These are phyloP conservation scores for Timema cristinae DNA, from an alignment of 2,888 invertebrate genomes.

Conservation along the genomic window DNA sequence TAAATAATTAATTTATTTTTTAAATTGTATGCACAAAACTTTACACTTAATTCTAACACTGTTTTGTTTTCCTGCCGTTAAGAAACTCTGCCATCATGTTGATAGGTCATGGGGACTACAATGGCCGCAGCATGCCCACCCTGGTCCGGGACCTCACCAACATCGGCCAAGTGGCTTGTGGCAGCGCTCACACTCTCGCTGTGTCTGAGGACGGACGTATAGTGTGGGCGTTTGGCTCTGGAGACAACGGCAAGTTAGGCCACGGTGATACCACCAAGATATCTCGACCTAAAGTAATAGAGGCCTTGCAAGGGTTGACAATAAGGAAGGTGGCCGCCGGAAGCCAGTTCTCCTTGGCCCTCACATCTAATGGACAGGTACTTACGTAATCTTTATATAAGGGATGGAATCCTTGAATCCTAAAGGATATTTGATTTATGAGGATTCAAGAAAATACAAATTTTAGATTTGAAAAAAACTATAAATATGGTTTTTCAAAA, in stretches of 20 bases:
- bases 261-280: slow-evolving; percentile 49
- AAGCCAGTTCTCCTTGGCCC: slow-evolving; percentile 52
- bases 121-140: slow-evolving; percentile 54
- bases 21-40: too few species aligned
- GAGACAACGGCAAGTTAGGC: slow-evolving; percentile 54
- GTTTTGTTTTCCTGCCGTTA: too few species aligned
- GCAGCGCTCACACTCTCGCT: slow-evolving; percentile 53
- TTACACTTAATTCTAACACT: neutral
- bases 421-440: too few species aligned
- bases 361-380: slow-evolving; percentile 50
- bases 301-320: slow-evolving; percentile 53
- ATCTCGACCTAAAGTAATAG: slow-evolving; percentile 56
- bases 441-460: neutral
- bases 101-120: slow-evolving; percentile 58
- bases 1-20: too few species aligned
- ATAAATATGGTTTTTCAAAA: neutral
- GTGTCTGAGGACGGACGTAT: slow-evolving; percentile 52
- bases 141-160: slow-evolving; percentile 53
- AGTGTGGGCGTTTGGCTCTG: slow-evolving; percentile 56
- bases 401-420: too few species aligned
- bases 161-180: slow-evolving; percentile 56
- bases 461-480: too few species aligned
- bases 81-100: too few species aligned
- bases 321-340: slow-evolving; percentile 55
- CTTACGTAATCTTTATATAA: slow-evolving; percentile 24